phyloP scores from a whole-genome alignment of 2,888 invertebrate species.

The Himalopsyche kuldschensis region DNA sequence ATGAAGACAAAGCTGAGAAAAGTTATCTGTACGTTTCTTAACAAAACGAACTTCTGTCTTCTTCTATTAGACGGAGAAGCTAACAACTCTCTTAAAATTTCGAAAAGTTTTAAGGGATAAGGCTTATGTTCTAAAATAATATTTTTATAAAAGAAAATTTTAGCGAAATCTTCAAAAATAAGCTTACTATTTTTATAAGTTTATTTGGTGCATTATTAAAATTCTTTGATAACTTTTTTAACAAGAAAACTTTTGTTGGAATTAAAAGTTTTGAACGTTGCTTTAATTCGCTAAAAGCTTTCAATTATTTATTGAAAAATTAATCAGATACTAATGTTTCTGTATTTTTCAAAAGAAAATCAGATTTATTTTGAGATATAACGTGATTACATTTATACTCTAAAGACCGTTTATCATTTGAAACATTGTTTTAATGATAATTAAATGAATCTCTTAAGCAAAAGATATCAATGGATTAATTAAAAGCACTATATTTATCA shows the following conservation, averaged over 20 bases:
- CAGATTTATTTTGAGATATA: too few relatives aligned
- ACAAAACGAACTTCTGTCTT: neutral
- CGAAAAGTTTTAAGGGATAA: neutral
- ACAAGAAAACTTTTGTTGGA: neutral
- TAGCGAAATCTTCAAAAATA: neutral
- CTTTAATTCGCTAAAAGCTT: neutral
- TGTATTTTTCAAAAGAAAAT: neutral
- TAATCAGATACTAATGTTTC: neutral
- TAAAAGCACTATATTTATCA: too few relatives aligned
- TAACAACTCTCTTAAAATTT: neutral
- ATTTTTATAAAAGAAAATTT: neutral
- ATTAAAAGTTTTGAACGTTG: neutral
- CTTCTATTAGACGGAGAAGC: neutral
- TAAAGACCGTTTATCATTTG: too few relatives aligned
- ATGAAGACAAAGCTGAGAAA: constrained; percentile 25
- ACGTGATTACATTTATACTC: too few relatives aligned
- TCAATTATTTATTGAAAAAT: neutral
- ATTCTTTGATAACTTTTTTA: neutral
- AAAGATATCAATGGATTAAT: too few relatives aligned
- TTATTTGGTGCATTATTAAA: neutral
- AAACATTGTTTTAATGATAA: too few relatives aligned
- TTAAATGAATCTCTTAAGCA: too few relatives aligned
- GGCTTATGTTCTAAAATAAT: neutral
- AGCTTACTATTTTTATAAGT: neutral
- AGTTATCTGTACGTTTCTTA: constrained; percentile 10